These are phyloP conservation scores for Osmerus mordax DNA, from an alignment of 2,113 vertebrate species.

Conservation along the genomic window DNA sequence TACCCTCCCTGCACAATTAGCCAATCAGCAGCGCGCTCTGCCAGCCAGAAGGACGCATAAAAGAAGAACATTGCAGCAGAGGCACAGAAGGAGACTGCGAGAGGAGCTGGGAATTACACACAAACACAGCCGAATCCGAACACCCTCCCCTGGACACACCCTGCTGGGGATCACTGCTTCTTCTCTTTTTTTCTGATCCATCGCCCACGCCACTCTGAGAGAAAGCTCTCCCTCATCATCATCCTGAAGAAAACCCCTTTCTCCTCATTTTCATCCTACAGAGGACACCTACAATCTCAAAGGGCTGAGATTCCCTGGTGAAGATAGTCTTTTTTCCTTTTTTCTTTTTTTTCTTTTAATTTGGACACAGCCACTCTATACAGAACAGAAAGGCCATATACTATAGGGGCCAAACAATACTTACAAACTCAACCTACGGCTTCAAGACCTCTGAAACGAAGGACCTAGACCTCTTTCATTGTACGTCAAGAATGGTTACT, in stretches of 20 bases:
- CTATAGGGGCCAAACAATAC: conserved; percentile 55
- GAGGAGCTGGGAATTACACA: conserved; percentile 74
- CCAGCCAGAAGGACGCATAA: conserved; percentile 79
- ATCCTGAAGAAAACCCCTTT: conserved; percentile 71
- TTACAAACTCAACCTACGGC: conserved; percentile 53
- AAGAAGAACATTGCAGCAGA: conserved; percentile 84
- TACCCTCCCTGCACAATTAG: conserved; percentile 81
- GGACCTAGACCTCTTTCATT: conserved; percentile 79
- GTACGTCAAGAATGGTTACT: conserved; percentile 83
- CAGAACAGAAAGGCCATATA: conserved; percentile 45
- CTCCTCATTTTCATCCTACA: conserved; percentile 75
- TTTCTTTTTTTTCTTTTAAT: conserved; percentile 74
- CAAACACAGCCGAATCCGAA: conserved; percentile 71
- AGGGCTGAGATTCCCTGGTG: conserved; percentile 71
- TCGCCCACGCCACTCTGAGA: conserved; percentile 77
- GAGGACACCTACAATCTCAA: conserved; percentile 74
- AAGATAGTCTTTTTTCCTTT: conserved; percentile 71
- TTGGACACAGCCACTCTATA: conserved; percentile 54
- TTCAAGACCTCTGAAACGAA: conserved; percentile 70
- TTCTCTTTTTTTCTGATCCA: conserved; percentile 67
- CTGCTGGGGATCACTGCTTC: conserved; percentile 80
- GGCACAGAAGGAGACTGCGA: conserved; percentile 79
- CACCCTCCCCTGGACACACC: conserved; percentile 81
- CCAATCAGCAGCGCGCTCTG: conserved; percentile 76
- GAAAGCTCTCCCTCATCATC: conserved; percentile 76